Percentiles rank a stretch among this genome's conserved stretches.
Conservation (phyloP, 2,888 invertebrate species). For the Danaus chrysippus region DNA sequence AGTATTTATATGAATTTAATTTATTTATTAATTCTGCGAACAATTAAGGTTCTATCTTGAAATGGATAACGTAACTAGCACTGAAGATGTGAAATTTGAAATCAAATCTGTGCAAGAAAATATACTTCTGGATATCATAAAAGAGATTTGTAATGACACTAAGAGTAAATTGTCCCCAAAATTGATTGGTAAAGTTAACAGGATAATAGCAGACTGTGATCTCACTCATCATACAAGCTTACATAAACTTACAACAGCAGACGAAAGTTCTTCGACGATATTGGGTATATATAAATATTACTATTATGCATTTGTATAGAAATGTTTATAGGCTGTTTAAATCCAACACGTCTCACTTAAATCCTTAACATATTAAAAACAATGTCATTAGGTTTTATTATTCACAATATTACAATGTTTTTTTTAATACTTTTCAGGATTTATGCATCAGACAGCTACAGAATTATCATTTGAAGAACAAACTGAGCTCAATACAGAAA, state of each 20-base stretch:
- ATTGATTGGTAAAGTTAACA: constrained; percentile 59
- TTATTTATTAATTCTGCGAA: too few relatives aligned
- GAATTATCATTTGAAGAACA: constrained; percentile 70
- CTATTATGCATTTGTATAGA: not conserved
- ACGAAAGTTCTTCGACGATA: constrained; percentile 64
- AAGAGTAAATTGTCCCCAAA: constrained; percentile 48
- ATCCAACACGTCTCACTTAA: not conserved
- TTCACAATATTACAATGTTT: not conserved
- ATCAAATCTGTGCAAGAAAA: constrained; percentile 55
- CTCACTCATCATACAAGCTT: constrained; percentile 62
- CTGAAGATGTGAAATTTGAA: constrained; percentile 44
- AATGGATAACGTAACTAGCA: constrained; percentile 60
- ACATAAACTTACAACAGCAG: constrained; percentile 61
- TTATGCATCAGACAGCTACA: constrained; percentile 54
- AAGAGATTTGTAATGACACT: constrained; percentile 53
- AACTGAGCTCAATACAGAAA: constrained; percentile 61
- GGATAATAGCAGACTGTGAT: constrained; percentile 65
- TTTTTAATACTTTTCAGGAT: constrained; percentile 46
- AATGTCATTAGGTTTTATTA: not conserved
- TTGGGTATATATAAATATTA: constrained; percentile 48
- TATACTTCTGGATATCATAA: constrained; percentile 58
- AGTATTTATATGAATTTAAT: too few relatives aligned
- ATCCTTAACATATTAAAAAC: not conserved
- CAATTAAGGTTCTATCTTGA: not conserved
- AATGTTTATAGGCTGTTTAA: not conserved